Evolutionary conservation across 2,888 invertebrate species (phyloP), one percentile per base, ranked within the genome.

Genomic region (Suillia variegata): DNA sequence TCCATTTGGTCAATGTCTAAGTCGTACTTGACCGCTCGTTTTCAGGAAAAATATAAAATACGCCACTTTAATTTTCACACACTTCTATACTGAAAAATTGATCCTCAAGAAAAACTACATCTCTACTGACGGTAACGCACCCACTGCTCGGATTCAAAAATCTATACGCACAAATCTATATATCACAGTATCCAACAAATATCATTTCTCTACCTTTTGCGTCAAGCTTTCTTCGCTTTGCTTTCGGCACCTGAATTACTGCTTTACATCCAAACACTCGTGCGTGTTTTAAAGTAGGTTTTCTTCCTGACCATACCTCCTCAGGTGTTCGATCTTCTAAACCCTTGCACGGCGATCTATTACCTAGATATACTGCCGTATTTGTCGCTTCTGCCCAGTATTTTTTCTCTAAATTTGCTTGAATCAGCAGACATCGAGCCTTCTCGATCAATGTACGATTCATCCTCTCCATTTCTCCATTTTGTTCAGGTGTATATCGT

Each of bases 381-480:
- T 34, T 47, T 54, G 42, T 58, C 22, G 57, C 60, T 58, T 60
- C 62, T 34, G 57, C 57, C 58, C 56, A 63, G 15, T 58, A 58
- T n/a, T 26, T 20, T 17, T 61, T 54, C n/a, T 42, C 12, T 1
- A 61, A 18, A 1, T 56, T 56, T 1, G 61, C 54, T n/a, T 63
- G 54, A 4, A 47, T 24, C 6, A 61, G 18, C 58, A 59, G 56
- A 12, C 54, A 63, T n/a, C 61, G 61, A 33, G 57, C 58, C 54
- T 61, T 58, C 48, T 56, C 54, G 45, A 63, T 51, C 12, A 61
- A 58, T 1, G 63, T 63, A 15, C 59, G 51, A 47, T 59, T 63
- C 61, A 58, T 63, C 15, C 59, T 53, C 42, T 57, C 59, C 2
- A 15, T 48, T 45, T 55, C 38, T 10, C 52, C 54, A 52, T 61